Evolutionary conservation across 2,888 invertebrate species (phyloP), one percentile per base, ranked within the genome.

Genomic region (Epinotia bilunana): DNA sequence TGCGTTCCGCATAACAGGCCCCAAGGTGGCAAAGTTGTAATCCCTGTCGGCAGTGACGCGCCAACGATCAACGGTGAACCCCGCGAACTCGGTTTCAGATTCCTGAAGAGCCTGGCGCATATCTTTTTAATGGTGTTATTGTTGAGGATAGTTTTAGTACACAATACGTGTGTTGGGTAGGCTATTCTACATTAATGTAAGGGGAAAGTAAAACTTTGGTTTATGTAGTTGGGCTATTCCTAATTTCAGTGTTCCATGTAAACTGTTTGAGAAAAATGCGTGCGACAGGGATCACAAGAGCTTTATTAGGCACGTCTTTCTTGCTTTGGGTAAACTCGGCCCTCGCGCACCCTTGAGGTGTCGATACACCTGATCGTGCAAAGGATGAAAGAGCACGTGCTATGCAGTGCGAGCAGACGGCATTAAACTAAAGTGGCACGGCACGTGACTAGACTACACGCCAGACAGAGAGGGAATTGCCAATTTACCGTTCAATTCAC

Each of bases 401-500:
- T 28, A 28, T 28, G 2, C 23, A 28, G 23, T 23, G 23, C 23
- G 23, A 23, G n/a, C n/a, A 58, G 20, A 4, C 28, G n/a, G 12
- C 20, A 16, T 13, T 68, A 68, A 43, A 57, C 58, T 23, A 9
- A 16, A 13, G 16, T 5, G 43, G 58, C 43, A 43, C 20, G 57
- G 58, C 20, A 43, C 65, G 65, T 53, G 53, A 28, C 33, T n/a
- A 12, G 53, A 64, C 43, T 18, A 33, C 18, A 55, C 1, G 39
- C 55, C 16, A 46, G 23, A 69, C 23, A 69, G 69, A 60, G 69
- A 69, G 58, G n/a, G 55, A 61, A 71, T 61, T 49, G 57, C 33
- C 62, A 71, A 71, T 71, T 62, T 71, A 12, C 62, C 33, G 70
- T 60, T 28, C 70, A 70, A 61, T 46, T 69, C 53, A 12, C 55